Percentiles rank a stretch among this genome's conserved stretches.
These are phyloP conservation scores for Theonella swinhoei DNA, from an alignment of 37 sponge, comb jelly and placozoan genomes.

Conservation along the genomic window DNA sequence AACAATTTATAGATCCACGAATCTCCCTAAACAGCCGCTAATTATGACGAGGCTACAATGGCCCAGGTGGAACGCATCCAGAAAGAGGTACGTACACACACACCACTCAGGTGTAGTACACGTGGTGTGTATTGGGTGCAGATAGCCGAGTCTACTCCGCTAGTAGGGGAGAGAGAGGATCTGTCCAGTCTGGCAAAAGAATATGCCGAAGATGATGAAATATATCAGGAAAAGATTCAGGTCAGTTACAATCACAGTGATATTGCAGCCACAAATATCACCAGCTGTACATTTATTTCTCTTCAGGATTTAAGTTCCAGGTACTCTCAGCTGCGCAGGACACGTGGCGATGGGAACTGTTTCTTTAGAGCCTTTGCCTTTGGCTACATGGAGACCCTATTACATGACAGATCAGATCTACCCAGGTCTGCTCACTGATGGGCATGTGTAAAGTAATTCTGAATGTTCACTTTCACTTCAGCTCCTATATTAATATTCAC, in stretches of 20 bases:
- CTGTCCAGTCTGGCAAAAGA: constrained; percentile 48
- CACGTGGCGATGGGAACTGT: constrained; percentile 98
- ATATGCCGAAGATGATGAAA: constrained; percentile 65
- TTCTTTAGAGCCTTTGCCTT: constrained; percentile 97
- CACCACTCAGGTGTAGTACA: neutral
- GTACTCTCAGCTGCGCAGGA: constrained; percentile 77
- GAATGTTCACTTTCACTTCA: no score
- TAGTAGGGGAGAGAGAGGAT: constrained; percentile 80
- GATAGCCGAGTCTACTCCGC: constrained; percentile 61
- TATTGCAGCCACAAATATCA: neutral
- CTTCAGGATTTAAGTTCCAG: constrained; percentile 66
- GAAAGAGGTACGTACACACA: constrained; percentile 69
- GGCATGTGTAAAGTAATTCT: neutral
- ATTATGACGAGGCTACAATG: constrained; percentile 79
- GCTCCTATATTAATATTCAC: no score
- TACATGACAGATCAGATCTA: constrained; percentile 40
- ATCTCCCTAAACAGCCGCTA: constrained; percentile 34
- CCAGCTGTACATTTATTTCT: neutral
- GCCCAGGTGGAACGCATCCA: constrained; percentile 81
- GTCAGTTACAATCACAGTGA: constrained; percentile 22
- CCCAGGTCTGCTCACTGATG: no score
- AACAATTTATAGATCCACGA: no score
- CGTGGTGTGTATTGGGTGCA: neutral
- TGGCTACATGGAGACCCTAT: constrained; percentile 74
- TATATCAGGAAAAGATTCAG: constrained; percentile 86